phyloP scores from a whole-genome alignment of 2,888 invertebrate species.

The Capitulum mitella region DNA sequence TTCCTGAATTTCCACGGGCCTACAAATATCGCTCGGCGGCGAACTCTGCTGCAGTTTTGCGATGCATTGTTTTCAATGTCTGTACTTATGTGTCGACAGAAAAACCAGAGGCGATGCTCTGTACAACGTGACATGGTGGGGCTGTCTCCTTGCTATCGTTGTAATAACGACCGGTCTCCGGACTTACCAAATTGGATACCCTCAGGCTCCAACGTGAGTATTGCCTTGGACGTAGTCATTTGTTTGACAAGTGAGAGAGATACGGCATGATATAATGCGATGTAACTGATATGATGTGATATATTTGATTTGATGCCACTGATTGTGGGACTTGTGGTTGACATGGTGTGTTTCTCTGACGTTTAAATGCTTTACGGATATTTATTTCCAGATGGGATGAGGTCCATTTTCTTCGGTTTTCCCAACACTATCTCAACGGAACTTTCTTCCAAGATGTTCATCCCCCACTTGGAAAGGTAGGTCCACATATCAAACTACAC shows the following conservation, averaged over 20 bases:
- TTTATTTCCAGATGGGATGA: conserved; percentile 35
- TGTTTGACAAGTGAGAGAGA: too few species aligned
- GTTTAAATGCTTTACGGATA: not conserved
- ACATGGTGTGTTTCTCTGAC: too few species aligned
- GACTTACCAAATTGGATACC: not conserved
- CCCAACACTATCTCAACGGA: conserved; percentile 34
- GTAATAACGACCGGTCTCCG: not conserved
- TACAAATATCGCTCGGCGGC: too few species aligned
- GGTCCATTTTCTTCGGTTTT: conserved; percentile 35
- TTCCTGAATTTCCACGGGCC: too few species aligned
- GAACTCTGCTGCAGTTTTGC: too few species aligned
- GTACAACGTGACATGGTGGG: not conserved
- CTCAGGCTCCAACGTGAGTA: not conserved
- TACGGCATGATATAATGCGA: too few species aligned
- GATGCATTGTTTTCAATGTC: too few species aligned
- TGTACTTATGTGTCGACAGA: too few species aligned
- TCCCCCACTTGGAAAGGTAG: conserved; percentile 36
- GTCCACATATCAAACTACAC: not conserved
- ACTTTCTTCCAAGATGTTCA: conserved; percentile 35
- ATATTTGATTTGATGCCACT: not conserved
- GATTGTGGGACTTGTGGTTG: too few species aligned
- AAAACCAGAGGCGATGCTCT: too few species aligned
- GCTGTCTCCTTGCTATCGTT: not conserved
- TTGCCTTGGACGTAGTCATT: too few species aligned
- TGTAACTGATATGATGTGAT: not conserved